Evolutionary conservation across 2,797 vertebrate genomes (phyloP), one percentile per base, ranked within the genome.

Genomic region (Ficedula albicollis): DNA sequence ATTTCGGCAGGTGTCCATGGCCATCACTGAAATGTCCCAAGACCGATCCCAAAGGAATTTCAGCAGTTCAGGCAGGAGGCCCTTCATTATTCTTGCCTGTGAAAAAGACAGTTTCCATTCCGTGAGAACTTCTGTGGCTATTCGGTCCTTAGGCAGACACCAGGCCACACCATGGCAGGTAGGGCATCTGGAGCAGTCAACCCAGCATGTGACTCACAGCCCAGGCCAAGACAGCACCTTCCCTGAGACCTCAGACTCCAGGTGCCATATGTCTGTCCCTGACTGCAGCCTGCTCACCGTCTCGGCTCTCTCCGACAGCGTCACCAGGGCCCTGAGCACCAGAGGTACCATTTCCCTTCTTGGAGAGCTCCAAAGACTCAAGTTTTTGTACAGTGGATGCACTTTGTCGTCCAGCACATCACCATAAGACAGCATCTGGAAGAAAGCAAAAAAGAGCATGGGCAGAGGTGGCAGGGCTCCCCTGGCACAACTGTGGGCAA

Each of bases 31-130:
- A 11, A 15, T 11, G 17, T 72, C 51, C 39, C 10, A 26, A 27
- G 68, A n/a, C 13, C 16, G 3, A 2, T 43, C 1, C 68, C 51
- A 21, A 13, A 1, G 39, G 13, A 55, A 1, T 27, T 11, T 5
- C 51, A 72, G 18, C 3, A 72, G 15, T 5, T 41, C 23, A 6
- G 1, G 13, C 2, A 72, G 39, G 8, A 72, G 3, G 5, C 11
- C 1, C 32, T 72, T 34, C 2, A 55, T 72, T 72, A 56, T 55
- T 27, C 25, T 44, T 21, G 52, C 69, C 52, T 44, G 25, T 34
- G 5, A 16, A 7, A 29, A 44, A 44, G 39, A 55, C 51, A 44
- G 14, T 34, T 34, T 34, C 52, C 32, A n/a, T 44, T 44, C 29
- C 3, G 1, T 69, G 49, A 41, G 29, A 32, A 25, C 3, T 69